Conservation (phyloP, 64 coral and sea anemone species). For the Stichodactyla helianthus region DNA sequence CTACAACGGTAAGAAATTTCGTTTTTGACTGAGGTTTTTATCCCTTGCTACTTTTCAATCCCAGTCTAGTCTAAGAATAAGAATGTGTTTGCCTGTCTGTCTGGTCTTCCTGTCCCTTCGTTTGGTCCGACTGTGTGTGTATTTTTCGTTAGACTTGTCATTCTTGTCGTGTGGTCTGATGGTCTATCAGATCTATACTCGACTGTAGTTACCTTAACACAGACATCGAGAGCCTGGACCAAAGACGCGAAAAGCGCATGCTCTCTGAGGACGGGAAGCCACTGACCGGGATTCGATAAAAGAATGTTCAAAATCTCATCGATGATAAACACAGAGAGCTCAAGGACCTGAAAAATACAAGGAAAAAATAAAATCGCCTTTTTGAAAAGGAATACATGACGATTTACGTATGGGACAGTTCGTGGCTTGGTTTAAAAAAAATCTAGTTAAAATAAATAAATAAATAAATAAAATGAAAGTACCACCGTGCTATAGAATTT, state of each 20-base stretch:
- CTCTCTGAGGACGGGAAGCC: constrained; percentile 90
- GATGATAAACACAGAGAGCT: constrained; percentile 81
- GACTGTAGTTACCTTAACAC: constrained; percentile 55
- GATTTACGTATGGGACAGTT: too few species aligned
- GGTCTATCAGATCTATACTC: background rate
- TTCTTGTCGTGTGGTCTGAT: background rate
- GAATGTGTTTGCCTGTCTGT: too few species aligned
- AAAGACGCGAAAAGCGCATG: constrained; percentile 94
- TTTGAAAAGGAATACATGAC: background rate
- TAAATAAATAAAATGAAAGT: too few species aligned
- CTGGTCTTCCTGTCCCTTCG: too few species aligned
- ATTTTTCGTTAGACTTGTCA: too few species aligned
- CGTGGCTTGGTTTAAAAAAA: too few species aligned
- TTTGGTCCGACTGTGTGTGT: too few species aligned
- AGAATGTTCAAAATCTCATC: constrained; percentile 92
- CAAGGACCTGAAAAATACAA: constrained; percentile 62
- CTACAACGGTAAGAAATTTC: background rate
- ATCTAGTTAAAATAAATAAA: too few species aligned
- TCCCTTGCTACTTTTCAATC: too few species aligned
- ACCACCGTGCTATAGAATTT: too few species aligned
- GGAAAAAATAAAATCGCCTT: too few species aligned
- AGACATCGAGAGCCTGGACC: constrained; percentile 70
- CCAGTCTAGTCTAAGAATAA: too few species aligned
- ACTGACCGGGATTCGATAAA: constrained; percentile 79
- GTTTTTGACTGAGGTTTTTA: background rate